Base-by-base conservation (phyloP, 30 jellyfish, hydroid and myxozoan species). In the Cassiopea andromeda region DNA sequence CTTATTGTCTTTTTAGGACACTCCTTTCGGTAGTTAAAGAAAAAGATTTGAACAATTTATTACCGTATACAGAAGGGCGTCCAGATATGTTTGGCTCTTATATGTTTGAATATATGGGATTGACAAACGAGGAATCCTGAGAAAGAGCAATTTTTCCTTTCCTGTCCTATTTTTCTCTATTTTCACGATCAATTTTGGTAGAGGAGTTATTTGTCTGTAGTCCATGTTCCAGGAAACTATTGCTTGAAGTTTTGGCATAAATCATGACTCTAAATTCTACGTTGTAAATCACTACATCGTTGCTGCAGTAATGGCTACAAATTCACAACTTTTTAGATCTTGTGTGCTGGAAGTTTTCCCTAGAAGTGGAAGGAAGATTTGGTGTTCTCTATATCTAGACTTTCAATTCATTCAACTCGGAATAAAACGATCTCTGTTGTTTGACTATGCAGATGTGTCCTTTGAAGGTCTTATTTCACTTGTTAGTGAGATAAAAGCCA, bases 31-130 rank as follows among this genome's bases (percentile, higher is more conserved):
- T 73, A 46, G 72, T 75, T 38, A 73, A 54, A 19, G 93, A 85
- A 59, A 81, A 61, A 54, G 70, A 60, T 18, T 27, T 81, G 43
- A 47, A 44, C 68, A 81, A 47, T 38, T 67, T 81, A 6, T 48
- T 54, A 73, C 78, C 78, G 4, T 81, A 81, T 67, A 46, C 48
- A 1, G 90, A 44, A 67, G 90, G 90, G 67, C 68, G 90, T 13
- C 90, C 90, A 9, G 90, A 81, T 8, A 66, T 81, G 38, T 81
- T 81, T 81, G 90, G 90, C 44, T 69, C 90, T 38, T 81, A 81
- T 15, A 14, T 81, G 46, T 48, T 48, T 60, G 90, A 81, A 70
- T 81, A 58, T 68, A 81, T 81, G 90, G 90, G 90, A 27, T 44
- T 81, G 14, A 13, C 74, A 77, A 50, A 77, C 49, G 86, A 77